phyloP scores from a whole-genome alignment of 2,888 invertebrate genomes.

The Phania funesta region DNA sequence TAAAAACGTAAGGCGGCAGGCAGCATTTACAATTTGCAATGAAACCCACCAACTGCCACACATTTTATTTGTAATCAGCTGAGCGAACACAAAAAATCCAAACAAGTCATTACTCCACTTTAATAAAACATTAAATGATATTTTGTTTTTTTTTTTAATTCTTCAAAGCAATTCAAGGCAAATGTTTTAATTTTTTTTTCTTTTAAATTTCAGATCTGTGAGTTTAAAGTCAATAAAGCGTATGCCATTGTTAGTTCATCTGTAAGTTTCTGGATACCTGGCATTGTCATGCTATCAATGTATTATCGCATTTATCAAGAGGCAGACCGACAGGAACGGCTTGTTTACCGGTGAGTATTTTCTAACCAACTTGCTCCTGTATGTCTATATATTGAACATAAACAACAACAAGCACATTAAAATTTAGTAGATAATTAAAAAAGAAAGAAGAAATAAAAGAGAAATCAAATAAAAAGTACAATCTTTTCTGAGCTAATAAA shows the following conservation, averaged over 20 bases:
- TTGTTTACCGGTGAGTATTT: conserved; percentile 87
- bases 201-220: conserved; percentile 82
- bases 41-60: background rate
- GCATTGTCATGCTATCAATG: conserved; percentile 95
- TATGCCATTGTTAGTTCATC: conserved; percentile 94
- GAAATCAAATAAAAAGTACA: background rate
- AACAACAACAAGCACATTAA: background rate
- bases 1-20: background rate
- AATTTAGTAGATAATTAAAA: conserved; percentile 43
- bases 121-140: background rate
- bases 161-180: background rate
- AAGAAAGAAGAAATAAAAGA: background rate
- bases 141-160: background rate
- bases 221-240: conserved; percentile 91
- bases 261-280: conserved; percentile 96
- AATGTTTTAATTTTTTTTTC: background rate
- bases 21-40: background rate
- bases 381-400: background rate
- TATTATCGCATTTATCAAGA: conserved; percentile 94
- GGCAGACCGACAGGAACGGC: conserved; percentile 90
- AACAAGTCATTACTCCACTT: background rate
- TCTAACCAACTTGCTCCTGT: background rate
- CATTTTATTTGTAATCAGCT: background rate
- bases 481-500: conserved; percentile 55
- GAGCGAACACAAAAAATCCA: background rate